Base-by-base conservation (phyloP, 2,888 invertebrate species). In the Frankliniella intonsa region DNA sequence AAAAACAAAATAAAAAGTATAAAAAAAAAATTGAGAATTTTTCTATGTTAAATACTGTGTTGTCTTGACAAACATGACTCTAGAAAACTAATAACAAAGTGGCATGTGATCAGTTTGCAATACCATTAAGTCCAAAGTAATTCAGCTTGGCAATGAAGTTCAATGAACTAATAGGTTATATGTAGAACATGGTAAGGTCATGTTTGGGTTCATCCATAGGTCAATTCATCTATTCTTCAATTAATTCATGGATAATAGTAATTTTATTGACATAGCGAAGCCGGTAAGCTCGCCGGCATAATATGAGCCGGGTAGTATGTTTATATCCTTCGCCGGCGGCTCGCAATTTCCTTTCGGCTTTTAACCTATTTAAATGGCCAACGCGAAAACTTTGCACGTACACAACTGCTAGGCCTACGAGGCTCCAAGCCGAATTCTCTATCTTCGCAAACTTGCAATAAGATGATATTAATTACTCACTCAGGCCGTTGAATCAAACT, bases 361-460 rank as follows among this genome's bases (percentile, higher is more conserved):
- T 76, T 76, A 76, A 76, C 69, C 69, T 76, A 76, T 76, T 76
- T 76, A 76, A n/a, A 76, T 25, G 69, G 69, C 25, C 69, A 76
- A 76, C 25, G 69, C 69, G 69, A 76, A 76, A 76, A 76, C 22
- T 76, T 76, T 76, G 69, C 69, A 76, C 69, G 69, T 76, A 76
- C 69, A 76, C 69, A 76, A 76, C 69, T 76, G 69, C 69, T 76
- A 25, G 25, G 69, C 69, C 69, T 76, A 22, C 22, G 69, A 12
- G 69, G 22, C 25, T 22, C 69, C 69, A 76, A 76, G 69, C 69
- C 69, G 69, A 76, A 76, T 76, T 76, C 69, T 12, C 69, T 76
- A 76, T 25, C 22, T 76, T 76, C 69, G 69, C 69, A 25, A 76
- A 76, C 69, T 25, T 25, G 25, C 69, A 11, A 25, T 25, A 25